Percentiles rank a stretch among this genome's conserved stretches.
Conservation (phyloP, 1,140 invertebrate species). For the Drosophila rufa region DNA sequence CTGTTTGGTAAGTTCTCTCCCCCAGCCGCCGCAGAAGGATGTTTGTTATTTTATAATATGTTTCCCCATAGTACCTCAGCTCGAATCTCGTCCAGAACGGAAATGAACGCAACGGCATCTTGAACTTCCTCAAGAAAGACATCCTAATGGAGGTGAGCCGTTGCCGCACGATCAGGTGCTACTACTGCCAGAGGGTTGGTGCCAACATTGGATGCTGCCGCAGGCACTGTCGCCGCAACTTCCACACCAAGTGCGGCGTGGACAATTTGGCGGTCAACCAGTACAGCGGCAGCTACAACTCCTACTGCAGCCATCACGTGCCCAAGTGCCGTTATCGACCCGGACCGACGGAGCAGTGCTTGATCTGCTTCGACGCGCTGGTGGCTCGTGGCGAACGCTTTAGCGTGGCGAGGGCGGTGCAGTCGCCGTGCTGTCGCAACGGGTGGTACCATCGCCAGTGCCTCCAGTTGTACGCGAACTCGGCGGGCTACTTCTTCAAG, state of each 20-base stretch:
- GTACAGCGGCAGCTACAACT: conserved; percentile 35
- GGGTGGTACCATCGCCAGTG: conserved; percentile 63
- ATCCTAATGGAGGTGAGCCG: conserved; percentile 37
- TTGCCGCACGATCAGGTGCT: conserved; percentile 13
- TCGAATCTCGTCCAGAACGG: conserved; percentile 53
- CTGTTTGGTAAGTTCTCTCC: conserved; percentile 43
- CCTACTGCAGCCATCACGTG: conserved; percentile 49
- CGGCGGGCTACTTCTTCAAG: conserved; percentile 67
- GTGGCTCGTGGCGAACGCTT: background rate
- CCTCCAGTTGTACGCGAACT: conserved; percentile 55
- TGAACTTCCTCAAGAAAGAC: conserved; percentile 38
- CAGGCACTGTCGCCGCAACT: background rate
- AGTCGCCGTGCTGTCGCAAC: conserved; percentile 50
- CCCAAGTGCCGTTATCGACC: background rate
- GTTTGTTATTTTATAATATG: background rate
- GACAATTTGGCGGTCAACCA: conserved; percentile 30
- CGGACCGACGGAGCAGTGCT: background rate
- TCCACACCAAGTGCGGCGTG: conserved; percentile 57
- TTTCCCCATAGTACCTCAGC: conserved; percentile 47
- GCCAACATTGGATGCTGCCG: conserved; percentile 60
- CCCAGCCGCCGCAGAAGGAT: too few relatives aligned
- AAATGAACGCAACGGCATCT: background rate
- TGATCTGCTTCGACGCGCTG: conserved; percentile 47
- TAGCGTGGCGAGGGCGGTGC: conserved; percentile 8
- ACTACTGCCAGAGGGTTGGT: conserved; percentile 27